Base-by-base conservation (phyloP, 1,140 invertebrate genomes). In the Rhagoletis pomonella region DNA sequence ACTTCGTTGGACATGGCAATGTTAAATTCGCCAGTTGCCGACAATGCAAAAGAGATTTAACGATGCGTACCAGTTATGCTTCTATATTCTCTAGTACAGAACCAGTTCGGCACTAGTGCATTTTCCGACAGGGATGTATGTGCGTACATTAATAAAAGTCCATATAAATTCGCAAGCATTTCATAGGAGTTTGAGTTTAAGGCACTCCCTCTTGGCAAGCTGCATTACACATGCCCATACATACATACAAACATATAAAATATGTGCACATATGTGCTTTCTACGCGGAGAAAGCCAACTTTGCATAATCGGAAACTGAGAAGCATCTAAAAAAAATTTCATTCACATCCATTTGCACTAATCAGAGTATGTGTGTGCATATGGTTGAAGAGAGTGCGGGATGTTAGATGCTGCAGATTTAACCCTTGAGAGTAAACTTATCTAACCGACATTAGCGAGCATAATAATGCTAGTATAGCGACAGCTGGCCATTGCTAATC, bases 241-340 rank as follows among this genome's bases (percentile, higher is more conserved):
- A 17, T 44, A 73, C 17, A 44, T 73, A 47, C 67, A 73, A 17
- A 73, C 67, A 73, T 39, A 73, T 55, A 5, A 19, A 19, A 81
- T n/a, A 17, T 81, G 55, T 55, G 44, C 9, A 19, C n/a, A 9
- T n/a, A 55, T n/a, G 60, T 50, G 44, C 14, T 1, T n/a, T 3
- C 4, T 55, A 29, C 1, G n/a, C 3, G 47, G 47, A 77, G 69
- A 77, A 77, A 77, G 47, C 47, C 50, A 58, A 81, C 73, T 58
- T 81, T 81, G 73, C 47, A 81, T 58, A 81, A 55, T 50, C 73
- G 17, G 14, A 19, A 81, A 81, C 73, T 19, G 44, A 77, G 17
- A 77, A 47, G 64, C 60, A 39, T 19, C 14, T 47, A 81, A n/a
- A 19, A 55, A 73, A 55, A 55, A 10, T 14, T 58, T 10, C 17